These are phyloP conservation scores for Mesorhabditis belari DNA, from an alignment of 2,888 invertebrate species.

Conservation along the genomic window DNA sequence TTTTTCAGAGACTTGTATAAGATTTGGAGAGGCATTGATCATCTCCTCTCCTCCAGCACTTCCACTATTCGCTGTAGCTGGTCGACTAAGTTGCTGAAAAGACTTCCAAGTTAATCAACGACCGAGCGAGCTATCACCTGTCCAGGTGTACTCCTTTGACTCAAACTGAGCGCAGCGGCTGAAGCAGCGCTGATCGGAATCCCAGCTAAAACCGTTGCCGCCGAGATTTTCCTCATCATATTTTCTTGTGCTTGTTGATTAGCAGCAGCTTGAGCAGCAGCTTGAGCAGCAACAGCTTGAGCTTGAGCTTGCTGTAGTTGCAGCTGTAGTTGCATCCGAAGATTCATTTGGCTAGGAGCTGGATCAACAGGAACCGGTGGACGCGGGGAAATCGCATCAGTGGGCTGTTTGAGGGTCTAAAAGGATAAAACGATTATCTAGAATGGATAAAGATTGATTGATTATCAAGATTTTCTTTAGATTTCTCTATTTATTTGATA, in stretches of 20 bases:
- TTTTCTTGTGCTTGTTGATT: not conserved
- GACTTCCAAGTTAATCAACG: not conserved
- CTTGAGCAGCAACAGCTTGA: not conserved
- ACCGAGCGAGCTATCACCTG: no score
- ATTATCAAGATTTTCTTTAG: not conserved
- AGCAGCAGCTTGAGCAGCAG: not conserved
- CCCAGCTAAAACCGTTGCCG: not conserved
- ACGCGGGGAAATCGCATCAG: constrained; percentile 26
- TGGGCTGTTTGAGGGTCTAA: constrained; percentile 17
- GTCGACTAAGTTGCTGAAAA: constrained; percentile 4
- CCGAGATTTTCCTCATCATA: not conserved
- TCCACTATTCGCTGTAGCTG: constrained; percentile 4
- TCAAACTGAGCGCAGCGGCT: not conserved
- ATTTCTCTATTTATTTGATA: no score
- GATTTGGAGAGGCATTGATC: constrained; percentile 5
- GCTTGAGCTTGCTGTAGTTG: not conserved
- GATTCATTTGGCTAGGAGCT: constrained; percentile 27
- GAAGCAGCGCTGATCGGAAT: not conserved
- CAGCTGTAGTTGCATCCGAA: constrained; percentile 3
- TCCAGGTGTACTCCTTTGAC: not conserved
- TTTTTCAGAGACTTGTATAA: constrained; percentile 31
- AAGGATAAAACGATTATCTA: no score
- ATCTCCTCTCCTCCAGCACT: constrained; percentile 5
- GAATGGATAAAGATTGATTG: no score
- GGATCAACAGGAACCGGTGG: constrained; percentile 44